Evolutionary conservation across 1,140 invertebrate species (phyloP).

Genomic region (Drusus annulatus): DNA sequence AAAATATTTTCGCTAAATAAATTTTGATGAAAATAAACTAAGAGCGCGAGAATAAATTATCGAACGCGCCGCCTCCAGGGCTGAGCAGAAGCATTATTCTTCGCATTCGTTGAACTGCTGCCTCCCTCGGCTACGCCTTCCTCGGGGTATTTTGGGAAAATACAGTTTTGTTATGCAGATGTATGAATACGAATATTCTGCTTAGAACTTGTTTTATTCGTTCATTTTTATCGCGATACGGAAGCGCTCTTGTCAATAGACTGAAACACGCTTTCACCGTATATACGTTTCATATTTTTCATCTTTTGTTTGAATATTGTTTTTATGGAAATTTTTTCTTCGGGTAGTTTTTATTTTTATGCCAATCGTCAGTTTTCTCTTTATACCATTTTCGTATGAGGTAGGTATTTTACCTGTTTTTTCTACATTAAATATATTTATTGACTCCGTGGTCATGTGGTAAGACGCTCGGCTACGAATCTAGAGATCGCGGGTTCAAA

Average conservation of each 20-base stretch:
- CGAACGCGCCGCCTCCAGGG: too few species aligned
- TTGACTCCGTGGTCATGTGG: too few species aligned
- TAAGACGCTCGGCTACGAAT: too few species aligned
- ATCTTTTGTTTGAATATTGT: background rate
- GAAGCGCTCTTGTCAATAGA: background rate
- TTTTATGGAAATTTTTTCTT: background rate
- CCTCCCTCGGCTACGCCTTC: background rate
- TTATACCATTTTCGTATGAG: too few species aligned
- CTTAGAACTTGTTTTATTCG: conserved; percentile 32
- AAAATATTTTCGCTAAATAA: conserved; percentile 58
- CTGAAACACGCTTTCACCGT: background rate
- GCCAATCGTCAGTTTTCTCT: background rate
- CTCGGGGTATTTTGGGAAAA: conserved; percentile 31
- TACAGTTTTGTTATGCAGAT: conserved; percentile 42
- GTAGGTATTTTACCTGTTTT: too few species aligned
- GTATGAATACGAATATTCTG: conserved; percentile 32
- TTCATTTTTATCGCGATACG: conserved; percentile 25
- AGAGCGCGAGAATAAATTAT: conserved; percentile 25
- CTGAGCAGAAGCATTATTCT: too few species aligned
- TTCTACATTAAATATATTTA: too few species aligned
- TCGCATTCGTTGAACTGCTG: background rate
- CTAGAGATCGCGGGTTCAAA: too few species aligned
- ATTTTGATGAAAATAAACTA: conserved; percentile 57
- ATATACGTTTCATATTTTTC: background rate
- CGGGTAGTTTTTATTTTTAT: background rate